These are phyloP conservation scores for Geophilus truncorum DNA, from an alignment of 2,888 invertebrate genomes.

Conservation along the genomic window DNA sequence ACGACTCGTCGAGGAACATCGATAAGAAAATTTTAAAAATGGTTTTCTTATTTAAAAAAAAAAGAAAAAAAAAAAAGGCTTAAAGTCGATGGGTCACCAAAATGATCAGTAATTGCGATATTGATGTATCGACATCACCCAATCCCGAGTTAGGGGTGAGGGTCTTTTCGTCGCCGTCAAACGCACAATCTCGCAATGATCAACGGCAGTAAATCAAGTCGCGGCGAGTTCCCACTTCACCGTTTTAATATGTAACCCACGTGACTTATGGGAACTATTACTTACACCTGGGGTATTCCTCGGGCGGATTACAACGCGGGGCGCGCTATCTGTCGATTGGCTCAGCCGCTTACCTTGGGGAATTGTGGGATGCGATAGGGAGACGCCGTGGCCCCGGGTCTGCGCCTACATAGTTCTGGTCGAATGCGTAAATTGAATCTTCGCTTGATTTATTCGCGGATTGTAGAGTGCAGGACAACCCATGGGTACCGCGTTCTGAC, in stretches of 20 bases:
- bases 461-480: not conserved
- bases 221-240: not conserved
- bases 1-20: too few relatives aligned
- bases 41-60: too few relatives aligned
- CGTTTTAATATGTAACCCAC: slow-evolving; percentile 4
- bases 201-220: not conserved
- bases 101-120: too few relatives aligned
- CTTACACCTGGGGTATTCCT: slow-evolving; percentile 10
- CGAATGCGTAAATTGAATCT: slow-evolving; percentile 1
- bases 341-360: not conserved
- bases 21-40: too few relatives aligned
- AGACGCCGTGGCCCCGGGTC: not conserved
- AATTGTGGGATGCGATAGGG: slow-evolving; percentile 4
- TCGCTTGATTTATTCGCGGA: not conserved
- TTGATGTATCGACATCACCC: too few relatives aligned
- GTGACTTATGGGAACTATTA: slow-evolving; percentile 4
- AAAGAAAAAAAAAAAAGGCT: too few relatives aligned
- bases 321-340: not conserved
- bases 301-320: not conserved
- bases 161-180: not conserved
- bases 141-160: too few relatives aligned
- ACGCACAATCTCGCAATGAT: not conserved
- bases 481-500: not conserved
- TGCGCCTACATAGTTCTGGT: not conserved
- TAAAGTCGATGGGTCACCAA: too few relatives aligned